Conservation (phyloP, 2,888 invertebrate genomes). For the Poecilobothrus nobilitatus region DNA sequence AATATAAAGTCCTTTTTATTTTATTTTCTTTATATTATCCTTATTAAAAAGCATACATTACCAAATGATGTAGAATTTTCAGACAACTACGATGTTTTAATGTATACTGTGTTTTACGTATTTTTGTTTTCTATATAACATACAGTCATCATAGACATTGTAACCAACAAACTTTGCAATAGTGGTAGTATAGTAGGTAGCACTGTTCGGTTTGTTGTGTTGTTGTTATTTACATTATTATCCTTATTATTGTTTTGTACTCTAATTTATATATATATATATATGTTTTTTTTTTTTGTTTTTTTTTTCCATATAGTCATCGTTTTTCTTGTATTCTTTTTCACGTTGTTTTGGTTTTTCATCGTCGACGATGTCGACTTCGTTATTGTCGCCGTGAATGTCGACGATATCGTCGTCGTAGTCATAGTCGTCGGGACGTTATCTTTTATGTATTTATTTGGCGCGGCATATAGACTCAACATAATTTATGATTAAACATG, state of each 20-base stretch:
- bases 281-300: neutral
- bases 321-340: neutral
- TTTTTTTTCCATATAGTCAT: neutral
- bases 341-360: neutral
- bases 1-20: no score
- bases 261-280: neutral
- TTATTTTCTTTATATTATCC: no score
- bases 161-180: no score
- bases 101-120: no score
- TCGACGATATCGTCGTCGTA: neutral
- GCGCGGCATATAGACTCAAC: neutral
- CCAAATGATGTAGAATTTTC: no score
- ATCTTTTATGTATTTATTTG: neutral
- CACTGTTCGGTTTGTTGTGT: no score
- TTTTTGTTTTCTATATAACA: no score
- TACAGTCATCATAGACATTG: no score
- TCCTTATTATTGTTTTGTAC: neutral
- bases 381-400: neutral
- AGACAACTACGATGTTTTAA: no score
- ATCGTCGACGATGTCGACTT: neutral
- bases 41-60: no score
- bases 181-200: no score
- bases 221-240: neutral
- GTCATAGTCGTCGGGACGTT: neutral
- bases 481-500: no score